These are phyloP conservation scores for Lymantria dispar DNA, from an alignment of 2,888 invertebrate genomes.

Conservation along the genomic window DNA sequence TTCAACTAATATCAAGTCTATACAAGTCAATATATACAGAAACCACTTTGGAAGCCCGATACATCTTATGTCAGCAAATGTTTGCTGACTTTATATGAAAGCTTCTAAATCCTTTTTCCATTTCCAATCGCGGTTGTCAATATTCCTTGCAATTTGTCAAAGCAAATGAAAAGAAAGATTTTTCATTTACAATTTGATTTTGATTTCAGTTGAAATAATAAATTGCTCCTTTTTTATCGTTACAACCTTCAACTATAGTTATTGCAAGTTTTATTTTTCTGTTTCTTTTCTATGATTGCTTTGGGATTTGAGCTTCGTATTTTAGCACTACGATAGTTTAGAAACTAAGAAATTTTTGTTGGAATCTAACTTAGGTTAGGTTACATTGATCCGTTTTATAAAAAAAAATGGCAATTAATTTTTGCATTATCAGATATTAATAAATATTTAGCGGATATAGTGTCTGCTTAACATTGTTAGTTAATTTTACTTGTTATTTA, in stretches of 20 bases:
- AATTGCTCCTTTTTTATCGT: constrained; percentile 4
- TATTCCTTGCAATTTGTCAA: constrained; percentile 42
- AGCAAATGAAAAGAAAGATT: constrained; percentile 36
- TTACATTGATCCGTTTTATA: background rate
- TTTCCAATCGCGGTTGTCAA: constrained; percentile 8
- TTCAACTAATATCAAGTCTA: background rate
- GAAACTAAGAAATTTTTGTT: constrained; percentile 4
- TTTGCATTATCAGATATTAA: background rate
- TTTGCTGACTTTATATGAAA: constrained; percentile 12
- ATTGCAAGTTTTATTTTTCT: constrained; percentile 3
- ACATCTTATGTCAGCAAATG: constrained; percentile 14
- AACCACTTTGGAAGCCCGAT: constrained; percentile 7
- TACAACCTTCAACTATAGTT: constrained; percentile 11
- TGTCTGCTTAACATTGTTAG: too few species aligned
- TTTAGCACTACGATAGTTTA: background rate
- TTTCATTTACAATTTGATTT: constrained; percentile 17
- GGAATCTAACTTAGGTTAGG: background rate
- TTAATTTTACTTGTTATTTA: too few species aligned
- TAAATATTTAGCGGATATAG: background rate
- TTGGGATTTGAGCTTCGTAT: background rate
- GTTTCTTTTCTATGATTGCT: constrained; percentile 6
- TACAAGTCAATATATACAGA: background rate
- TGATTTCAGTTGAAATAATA: constrained; percentile 7
- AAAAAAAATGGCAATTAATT: background rate
- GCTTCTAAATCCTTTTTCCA: constrained; percentile 2